Evolutionary conservation across 2,113 vertebrate genomes (phyloP), one percentile per base, ranked within the genome.

Genomic region (Brachyhypopomus occidentalis): DNA sequence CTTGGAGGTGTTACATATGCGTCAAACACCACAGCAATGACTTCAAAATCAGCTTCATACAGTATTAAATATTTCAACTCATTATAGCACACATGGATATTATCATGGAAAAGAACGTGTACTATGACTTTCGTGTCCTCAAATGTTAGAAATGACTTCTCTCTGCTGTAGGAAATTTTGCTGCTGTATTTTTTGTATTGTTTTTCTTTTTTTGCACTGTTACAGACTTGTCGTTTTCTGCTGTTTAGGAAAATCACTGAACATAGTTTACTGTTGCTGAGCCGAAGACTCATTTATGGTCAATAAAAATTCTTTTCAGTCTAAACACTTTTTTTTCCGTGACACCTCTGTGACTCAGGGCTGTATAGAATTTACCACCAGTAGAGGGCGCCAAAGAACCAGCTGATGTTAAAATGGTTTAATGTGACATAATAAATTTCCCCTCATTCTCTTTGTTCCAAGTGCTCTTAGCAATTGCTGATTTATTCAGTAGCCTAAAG

Each of bases 51-150:
- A 45, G 34, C 69, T 80, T 72, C 27, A 16, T 55, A 77, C 84
- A 85, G 84, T 83, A 83, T 85, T 85, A 85, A 83, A 69, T 64
- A 62, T 75, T 52, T 63, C 69, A 60, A 74, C 76, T 75, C 64
- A 63, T 72, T 62, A 62, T 78, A 60, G n/a, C 74, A 79, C 66
- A 71, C 55, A 73, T 84, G 56, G 59, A 30, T 58, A 69, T 80
- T 62, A 72, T 72, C 45, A 27, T 52, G 27, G 60, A 48, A 27
- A 77, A 27, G 27, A 41, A n/a, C 25, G 60, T 8, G 67, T 73
- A 81, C 66, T 81, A 75, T 52, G 36, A 23, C n/a, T 5, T 27
- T 77, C 48, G 66, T 84, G 78, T 84, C 14, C 19, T 79, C 70
- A 1, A 23, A 66, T 66, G 20, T 52, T 83, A 74, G 81, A 62